phyloP scores from a whole-genome alignment of 2,113 vertebrate species.

The Hymenochirus boettgeri region DNA sequence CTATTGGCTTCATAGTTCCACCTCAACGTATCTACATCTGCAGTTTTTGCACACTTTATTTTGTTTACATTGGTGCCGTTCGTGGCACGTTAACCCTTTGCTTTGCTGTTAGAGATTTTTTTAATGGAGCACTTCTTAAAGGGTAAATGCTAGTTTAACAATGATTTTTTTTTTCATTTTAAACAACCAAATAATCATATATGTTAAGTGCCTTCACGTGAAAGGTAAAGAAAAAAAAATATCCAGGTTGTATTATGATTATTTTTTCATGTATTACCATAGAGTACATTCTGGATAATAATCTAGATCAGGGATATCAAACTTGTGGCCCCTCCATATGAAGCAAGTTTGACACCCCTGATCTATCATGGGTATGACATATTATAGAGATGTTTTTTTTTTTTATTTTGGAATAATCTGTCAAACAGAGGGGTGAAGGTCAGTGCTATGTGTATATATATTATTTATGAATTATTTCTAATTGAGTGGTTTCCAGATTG shows the following conservation, averaged over 20 bases:
- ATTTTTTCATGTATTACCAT: no score
- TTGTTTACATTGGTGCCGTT: conserved; percentile 43
- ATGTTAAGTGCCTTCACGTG: conserved; percentile 56
- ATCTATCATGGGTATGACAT: not conserved
- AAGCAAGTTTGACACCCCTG: not conserved
- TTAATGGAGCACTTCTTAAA: conserved; percentile 6
- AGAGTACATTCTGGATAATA: no score
- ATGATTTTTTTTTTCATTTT: conserved; percentile 14
- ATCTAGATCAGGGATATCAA: no score
- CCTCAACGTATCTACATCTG: conserved; percentile 26
- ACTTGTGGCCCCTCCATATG: no score
- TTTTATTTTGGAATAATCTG: not conserved
- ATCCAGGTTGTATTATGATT: conserved; percentile 19
- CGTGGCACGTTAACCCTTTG: conserved; percentile 48
- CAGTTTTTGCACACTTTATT: conserved; percentile 32
- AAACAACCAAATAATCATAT: conserved; percentile 45
- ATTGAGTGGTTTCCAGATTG: not conserved
- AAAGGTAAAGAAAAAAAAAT: conserved; percentile 43
- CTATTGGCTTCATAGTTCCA: conserved; percentile 4
- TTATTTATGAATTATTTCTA: not conserved
- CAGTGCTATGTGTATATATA: not conserved
- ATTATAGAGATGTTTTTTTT: no score
- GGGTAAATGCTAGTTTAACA: conserved; percentile 5
- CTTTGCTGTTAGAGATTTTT: conserved; percentile 32
- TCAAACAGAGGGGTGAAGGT: not conserved